Base-by-base conservation (phyloP, 2,888 invertebrate genomes). In the Leptopterna dolabrata region DNA sequence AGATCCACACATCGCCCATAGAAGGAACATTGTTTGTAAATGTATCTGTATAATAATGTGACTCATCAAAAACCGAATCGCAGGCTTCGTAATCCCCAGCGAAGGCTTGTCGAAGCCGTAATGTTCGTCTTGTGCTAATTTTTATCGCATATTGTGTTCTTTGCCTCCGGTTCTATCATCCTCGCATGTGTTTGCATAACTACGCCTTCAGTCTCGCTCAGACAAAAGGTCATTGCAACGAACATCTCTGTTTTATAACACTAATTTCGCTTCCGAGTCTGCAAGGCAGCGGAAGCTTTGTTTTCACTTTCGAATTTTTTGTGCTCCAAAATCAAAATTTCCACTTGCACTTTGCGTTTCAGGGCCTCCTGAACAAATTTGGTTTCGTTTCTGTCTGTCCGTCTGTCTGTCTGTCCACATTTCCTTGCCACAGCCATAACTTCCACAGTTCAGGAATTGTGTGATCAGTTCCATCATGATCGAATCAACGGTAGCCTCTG, bases 131-230 rank as follows among this genome's bases (percentile, higher is more conserved):
- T 63, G 63, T 63, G 63, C 63, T 63, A 63, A 63, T 63, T 63
- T 51, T 63, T 63, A 63, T 63, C 24, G 63, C 63, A 63, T 63
- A 63, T 63, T 63, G 63, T 63, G 63, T 63, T 63, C 27, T 63
- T 36, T n/a, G 27, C 63, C 63, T 63, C 63, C 51, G 51, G 51
- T 51, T n/a, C 51, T 51, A 6, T 63, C 63, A 63, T 63, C 11
- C 11, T 2, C 19, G 9, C 24, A 24, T 63, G 14, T 47, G 24
- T 63, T 63, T 63, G 63, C 63, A 63, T 63, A 63, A 63, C 63
- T 51, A 0, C 51, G 63, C 24, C 63, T 27, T 63, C 63, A 63
- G n/a, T 51, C 16, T 51, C n/a, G 51, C 11, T 24, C 24, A 24
- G 63, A 24, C 24, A 7, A 63, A 63, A 63, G 63, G 63, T 63